Base-by-base conservation (phyloP, 2,113 vertebrate species). In the Camelus bactrianus region DNA sequence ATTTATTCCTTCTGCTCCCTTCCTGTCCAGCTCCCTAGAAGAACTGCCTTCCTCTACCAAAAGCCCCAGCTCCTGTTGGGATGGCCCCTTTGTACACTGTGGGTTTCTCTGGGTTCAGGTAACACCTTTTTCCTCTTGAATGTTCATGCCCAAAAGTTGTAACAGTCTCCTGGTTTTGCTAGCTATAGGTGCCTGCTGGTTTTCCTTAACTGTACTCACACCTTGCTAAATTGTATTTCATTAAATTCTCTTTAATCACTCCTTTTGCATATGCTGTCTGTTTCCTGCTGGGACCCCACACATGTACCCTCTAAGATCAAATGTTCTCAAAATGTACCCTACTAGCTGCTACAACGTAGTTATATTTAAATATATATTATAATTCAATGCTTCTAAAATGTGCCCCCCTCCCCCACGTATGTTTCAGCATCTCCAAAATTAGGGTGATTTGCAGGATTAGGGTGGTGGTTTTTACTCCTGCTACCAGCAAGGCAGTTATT, bases 331-430 rank as follows among this genome's bases (percentile, higher is more conserved):
- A 84, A 54, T 20, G 3, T 75, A 48, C 17, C 16, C 70, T 67
- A 54, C 9, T 54, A 70, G 24, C 35, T 30, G 62, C n/a, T 75
- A 50, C 82, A 65, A 89, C 62, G 12, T 64, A 58, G 32, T 6
- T 52, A n/a, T 70, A 67, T 72, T 69, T 92, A 56, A 69, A 48
- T n/a, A 62, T 16, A n/a, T 48, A 13, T 50, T 22, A 30, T 38
- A 60, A 79, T 65, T 82, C 35, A 69, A 0, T 54, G 62, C 76
- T 87, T 46, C 2, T 48, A 79, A 81, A 28, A 54, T 73, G 2
- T 46, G 60, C 22, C 8, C 19, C 19, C 0, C 0, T 2, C 10
- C 3, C 12, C 15, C 52, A 62, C 52, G 4, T 35, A 52, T 19
- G 72, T 35, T 60, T 73, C 16, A 54, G 19, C 15, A 48, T 60